Evolutionary conservation across 1,140 invertebrate genomes (phyloP), one percentile per base, ranked within the genome.

Genomic region (Cyclargus thomasi): DNA sequence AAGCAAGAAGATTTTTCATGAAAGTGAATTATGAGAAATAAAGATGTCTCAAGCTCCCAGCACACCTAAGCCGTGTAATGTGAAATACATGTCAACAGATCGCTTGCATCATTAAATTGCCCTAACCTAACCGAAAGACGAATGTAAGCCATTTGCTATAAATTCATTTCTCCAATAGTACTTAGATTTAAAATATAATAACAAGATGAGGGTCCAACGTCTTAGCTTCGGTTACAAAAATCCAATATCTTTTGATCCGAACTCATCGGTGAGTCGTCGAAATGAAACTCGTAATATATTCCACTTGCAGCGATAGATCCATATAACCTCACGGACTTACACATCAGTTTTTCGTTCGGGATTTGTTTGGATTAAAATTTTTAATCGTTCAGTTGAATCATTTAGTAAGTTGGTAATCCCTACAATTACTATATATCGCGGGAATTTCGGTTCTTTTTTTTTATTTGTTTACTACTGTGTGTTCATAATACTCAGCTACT

Each of bases 221-320:
- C 55, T 57, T 21, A 17, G 55, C 55, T 59, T 22, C 7, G 18
- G 55, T 59, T 11, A 21, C 55, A 59, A 59, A 59, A 59, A 20
- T 20, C 55, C 55, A 22, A 59, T 59, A 59, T 59, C 55, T 21
- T 21, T 59, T 59, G 20, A 59, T 21, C 55, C 55, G 55, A 20
- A 59, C 20, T 21, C 55, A 59, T 21, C 55, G 5, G 10, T 2
- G 55, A 59, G 18, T 59, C 18, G 2, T 18, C 14, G 55, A 18
- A 59, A 59, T 59, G 55, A 59, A 59, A 20, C 17, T 59, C 55
- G 55, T 59, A 59, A 59, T 59, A 59, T 59, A 59, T 59, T 59
- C 55, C 21, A 18, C 18, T 8, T 11, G 18, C 55, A 59, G 17
- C 14, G 10, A 59, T 59, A 55, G 53, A 10, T 16, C 39, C 11